phyloP scores from a whole-genome alignment of 37 sponge, comb jelly and placozoan genomes.

The Oscarella lobularis region DNA sequence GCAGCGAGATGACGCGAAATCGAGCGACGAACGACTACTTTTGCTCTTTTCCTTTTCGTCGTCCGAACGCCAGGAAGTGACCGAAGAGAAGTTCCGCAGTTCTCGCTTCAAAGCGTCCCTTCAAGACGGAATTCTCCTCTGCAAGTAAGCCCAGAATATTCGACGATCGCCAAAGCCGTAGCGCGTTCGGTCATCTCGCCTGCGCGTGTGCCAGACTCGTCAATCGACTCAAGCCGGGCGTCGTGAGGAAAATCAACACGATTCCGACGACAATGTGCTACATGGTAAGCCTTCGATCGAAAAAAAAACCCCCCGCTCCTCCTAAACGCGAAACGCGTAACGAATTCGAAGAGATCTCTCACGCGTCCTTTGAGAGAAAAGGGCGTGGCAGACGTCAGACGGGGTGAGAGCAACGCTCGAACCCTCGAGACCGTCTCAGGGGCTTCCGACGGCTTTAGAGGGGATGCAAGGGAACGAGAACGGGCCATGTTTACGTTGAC shows the following conservation, averaged over 20 bases:
- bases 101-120: slow-evolving; percentile 23
- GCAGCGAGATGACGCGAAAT: too few species aligned
- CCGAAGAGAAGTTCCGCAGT: not conserved
- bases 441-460: too few species aligned
- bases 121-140: slow-evolving; percentile 65
- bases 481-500: too few species aligned
- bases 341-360: slow-evolving; percentile 55
- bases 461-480: too few species aligned
- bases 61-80: not conserved
- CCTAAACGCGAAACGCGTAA: slow-evolving; percentile 41
- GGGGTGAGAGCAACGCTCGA: too few species aligned
- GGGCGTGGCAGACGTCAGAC: too few species aligned
- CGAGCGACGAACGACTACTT: too few species aligned
- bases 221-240: slow-evolving; percentile 25
- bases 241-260: slow-evolving; percentile 52
- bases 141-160: too few species aligned
- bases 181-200: not conserved
- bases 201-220: slow-evolving; percentile 23
- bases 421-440: too few species aligned
- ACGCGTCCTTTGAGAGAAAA: too few species aligned
- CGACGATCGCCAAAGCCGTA: too few species aligned
- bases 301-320: slow-evolving; percentile 68
- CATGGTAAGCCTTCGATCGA: not conserved
- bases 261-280: not conserved
- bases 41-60: too few species aligned